These are phyloP conservation scores for Serinus canaria DNA, from an alignment of 2,113 vertebrate species.

Conservation along the genomic window DNA sequence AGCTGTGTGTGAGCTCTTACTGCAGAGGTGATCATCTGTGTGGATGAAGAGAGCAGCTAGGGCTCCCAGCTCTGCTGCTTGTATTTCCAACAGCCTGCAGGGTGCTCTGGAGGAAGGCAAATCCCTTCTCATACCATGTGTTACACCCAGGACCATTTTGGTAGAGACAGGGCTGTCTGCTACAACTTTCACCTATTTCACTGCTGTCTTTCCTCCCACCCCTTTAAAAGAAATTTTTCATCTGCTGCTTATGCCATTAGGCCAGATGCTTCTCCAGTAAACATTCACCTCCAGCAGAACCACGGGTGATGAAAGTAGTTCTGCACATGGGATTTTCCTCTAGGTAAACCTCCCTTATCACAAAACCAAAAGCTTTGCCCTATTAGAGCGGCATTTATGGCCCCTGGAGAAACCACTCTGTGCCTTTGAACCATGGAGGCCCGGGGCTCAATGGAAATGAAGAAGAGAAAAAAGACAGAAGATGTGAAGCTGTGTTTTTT, in stretches of 20 bases:
- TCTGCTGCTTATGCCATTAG: fast-evolving
- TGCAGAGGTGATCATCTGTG: not conserved
- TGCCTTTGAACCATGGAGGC: not conserved
- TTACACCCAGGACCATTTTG: not conserved
- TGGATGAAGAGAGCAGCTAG: not conserved
- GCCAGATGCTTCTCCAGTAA: not conserved
- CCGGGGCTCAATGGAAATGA: not conserved
- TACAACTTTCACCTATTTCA: not conserved
- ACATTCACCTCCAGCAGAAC: not conserved
- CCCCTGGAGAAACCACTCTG: not conserved
- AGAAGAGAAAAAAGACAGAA: not conserved
- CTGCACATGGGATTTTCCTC: not conserved
- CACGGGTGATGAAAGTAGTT: not conserved
- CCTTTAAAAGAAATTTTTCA: not conserved
- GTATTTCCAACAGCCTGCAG: not conserved
- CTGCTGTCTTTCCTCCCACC: not conserved
- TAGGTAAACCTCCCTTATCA: not conserved
- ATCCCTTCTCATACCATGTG: not conserved
- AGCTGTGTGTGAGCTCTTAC: not conserved
- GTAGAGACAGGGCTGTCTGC: not conserved
- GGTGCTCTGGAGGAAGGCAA: not conserved
- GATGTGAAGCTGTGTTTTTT: fast-evolving
- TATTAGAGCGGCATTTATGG: not conserved
- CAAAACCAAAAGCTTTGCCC: not conserved
- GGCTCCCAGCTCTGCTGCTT: not conserved